Evolutionary conservation across 2,888 invertebrate species (phyloP), one percentile per base, ranked within the genome.

Genomic region (Hyppa rectilinea): DNA sequence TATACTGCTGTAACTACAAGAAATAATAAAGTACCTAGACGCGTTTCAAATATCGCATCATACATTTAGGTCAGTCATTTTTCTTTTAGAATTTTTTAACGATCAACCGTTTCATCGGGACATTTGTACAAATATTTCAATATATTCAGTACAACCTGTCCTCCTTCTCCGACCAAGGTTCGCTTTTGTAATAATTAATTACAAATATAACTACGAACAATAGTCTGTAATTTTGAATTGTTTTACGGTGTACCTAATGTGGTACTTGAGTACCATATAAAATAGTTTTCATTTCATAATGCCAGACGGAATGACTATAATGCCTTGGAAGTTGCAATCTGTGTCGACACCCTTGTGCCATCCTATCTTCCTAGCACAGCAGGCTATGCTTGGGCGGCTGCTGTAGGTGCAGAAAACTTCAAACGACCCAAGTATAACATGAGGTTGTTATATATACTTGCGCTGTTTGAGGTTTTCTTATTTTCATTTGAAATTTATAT

Each of bases 51-150:
- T 49, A 59, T 31, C 3, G 10, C 49, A 2, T 31, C 3, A 3
- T 31, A 31, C 29, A 59, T 59, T 49, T 31, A 29, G 59, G 47
- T 47, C 47, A 47, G 59, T 29, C 14, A 59, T 45, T 45, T 45
- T 59, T 29, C 47, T 31, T 49, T 59, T 49, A n/a, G n/a, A 47
- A 29, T 29, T n/a, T 29, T 47, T 10, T 49, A n/a, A 49, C n/a
- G 9, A 10, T n/a, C n/a, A 6, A 17, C 59, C 14, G n/a, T 59
- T 2, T 29, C 29, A 29, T 9, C 20, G 20, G 4, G 36, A 83
- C 92, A 92, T 81, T 87, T 92, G 92, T 87, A 65, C 85, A 91
- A 92, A 92, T 81, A 91, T 75, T 80, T 64, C 70, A 55, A 55
- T 53, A 69, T 84, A 73, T 83, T 75, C 78, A 62, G 52, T 59